Percentiles rank a stretch among this genome's conserved stretches.
Conservation (phyloP, 2,888 invertebrate genomes). For the Osedax frankpressi region DNA sequence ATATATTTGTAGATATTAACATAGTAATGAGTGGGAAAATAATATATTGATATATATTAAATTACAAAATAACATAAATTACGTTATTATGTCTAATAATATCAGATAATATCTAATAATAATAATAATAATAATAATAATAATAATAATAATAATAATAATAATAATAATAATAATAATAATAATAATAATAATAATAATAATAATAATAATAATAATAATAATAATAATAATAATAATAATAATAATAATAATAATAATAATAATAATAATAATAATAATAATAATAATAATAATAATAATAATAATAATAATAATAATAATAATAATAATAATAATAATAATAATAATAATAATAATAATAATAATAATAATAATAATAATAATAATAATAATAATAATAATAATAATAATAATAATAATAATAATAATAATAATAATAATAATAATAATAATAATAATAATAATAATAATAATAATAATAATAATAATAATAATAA, state of each 20-base stretch:
- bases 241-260: not conserved
- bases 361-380: not conserved
- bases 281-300: not conserved
- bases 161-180: not conserved
- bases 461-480: not conserved
- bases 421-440: not conserved
- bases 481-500: not conserved
- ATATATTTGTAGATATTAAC: too few species aligned
- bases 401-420: not conserved
- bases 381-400: not conserved
- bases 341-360: not conserved
- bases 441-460: not conserved
- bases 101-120: not conserved
- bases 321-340: not conserved
- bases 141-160: not conserved
- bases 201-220: not conserved
- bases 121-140: not conserved
- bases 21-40: too few species aligned
- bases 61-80: too few species aligned
- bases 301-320: not conserved
- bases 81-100: too few species aligned
- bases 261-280: not conserved
- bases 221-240: not conserved
- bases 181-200: not conserved
- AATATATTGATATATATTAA: too few species aligned